Evolutionary conservation across 2,797 vertebrate genomes (phyloP), one percentile per base, ranked within the genome.

Genomic region (Rhabdomys pumilio): DNA sequence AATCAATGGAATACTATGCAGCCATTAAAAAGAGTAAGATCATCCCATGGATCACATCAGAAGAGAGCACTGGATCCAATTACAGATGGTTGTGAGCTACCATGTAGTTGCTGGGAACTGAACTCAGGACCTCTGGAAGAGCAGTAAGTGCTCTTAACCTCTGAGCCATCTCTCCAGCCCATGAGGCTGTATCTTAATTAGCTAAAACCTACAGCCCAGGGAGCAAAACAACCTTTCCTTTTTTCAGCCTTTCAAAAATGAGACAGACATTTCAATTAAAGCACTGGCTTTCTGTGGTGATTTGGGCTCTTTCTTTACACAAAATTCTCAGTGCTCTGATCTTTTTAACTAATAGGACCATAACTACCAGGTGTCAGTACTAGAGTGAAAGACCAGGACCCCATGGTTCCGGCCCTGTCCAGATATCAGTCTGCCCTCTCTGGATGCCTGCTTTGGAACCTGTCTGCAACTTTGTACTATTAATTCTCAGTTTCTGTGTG

Each of bases 181-280:
- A 50, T 50, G 47, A 94, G 76, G 89, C 22, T 97, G 20, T 82
- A 6, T 94, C 15, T 92, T 72, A 87, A 90, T 87, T 53, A 93
- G 53, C 69, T 93, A 94, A 94, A 97, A 93, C 15, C 73, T 55
- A 82, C 0, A 89, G 59, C 61, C 17, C 24, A 31, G 41, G 53
- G 59, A 94, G 47, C 81, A 29, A 97, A 92, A 29, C 63, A 4
- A 0, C 77, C 84, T 95, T 41, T 88, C 47, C 10, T 22, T 47
- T 41, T 89, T 79, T 76, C 41, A 93, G 53, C 31, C 69, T 94
- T 97, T 92, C 83, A 96, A 26, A 95, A 96, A 75, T 76, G 59
- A 63, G 59, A 91, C 31, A 93, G 47, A 87, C 24, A 93, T 88
- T 93, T 57, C 38, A 90, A 55, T 6, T 75, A 91, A 85, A 77